A percentile compares a stretch with the other conserved stretches of the same genome.
Evolutionary conservation across 2,113 vertebrate species (phyloP).

Genomic region (Acanthochromis polyacanthus): DNA sequence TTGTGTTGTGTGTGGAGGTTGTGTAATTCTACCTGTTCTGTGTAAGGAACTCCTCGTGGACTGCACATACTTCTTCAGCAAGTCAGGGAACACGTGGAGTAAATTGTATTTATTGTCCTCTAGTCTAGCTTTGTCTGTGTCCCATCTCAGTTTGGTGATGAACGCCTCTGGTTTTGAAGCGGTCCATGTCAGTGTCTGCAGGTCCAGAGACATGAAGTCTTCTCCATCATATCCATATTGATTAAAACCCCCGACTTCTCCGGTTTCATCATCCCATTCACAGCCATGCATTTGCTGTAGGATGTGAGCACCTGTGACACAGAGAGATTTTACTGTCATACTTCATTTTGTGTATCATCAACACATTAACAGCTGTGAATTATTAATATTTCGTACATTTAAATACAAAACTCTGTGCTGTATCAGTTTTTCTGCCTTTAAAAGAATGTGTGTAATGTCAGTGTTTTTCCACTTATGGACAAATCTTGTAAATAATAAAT

Average conservation of each 20-base stretch:
- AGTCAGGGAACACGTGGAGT: slow-evolving; percentile 44
- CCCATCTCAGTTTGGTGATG: slow-evolving; percentile 35
- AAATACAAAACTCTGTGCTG: too few relatives aligned
- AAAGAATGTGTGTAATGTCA: too few relatives aligned
- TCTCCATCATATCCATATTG: too few relatives aligned
- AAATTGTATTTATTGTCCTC: background rate
- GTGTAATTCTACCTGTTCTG: slow-evolving; percentile 31
- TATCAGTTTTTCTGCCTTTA: too few relatives aligned
- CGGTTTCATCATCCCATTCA: slow-evolving; percentile 54
- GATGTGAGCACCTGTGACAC: slow-evolving; percentile 47
- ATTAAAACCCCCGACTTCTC: slow-evolving; percentile 12
- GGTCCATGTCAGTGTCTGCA: background rate
- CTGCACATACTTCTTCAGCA: slow-evolving; percentile 60
- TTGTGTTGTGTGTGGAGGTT: background rate
- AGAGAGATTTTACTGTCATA: background rate
- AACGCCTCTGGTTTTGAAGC: rapidly evolving
- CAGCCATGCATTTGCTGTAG: background rate
- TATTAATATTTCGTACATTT: too few relatives aligned
- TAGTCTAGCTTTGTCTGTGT: rapidly evolving
- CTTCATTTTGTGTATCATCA: too few relatives aligned
- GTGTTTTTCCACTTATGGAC: too few relatives aligned
- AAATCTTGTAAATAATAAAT: too few relatives aligned
- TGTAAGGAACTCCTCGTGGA: slow-evolving; percentile 28
- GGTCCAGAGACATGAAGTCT: slow-evolving; percentile 63
- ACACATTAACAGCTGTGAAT: too few relatives aligned